Base-by-base conservation (phyloP, 2,113 vertebrate species). In the Erythrocercus mccallii region DNA sequence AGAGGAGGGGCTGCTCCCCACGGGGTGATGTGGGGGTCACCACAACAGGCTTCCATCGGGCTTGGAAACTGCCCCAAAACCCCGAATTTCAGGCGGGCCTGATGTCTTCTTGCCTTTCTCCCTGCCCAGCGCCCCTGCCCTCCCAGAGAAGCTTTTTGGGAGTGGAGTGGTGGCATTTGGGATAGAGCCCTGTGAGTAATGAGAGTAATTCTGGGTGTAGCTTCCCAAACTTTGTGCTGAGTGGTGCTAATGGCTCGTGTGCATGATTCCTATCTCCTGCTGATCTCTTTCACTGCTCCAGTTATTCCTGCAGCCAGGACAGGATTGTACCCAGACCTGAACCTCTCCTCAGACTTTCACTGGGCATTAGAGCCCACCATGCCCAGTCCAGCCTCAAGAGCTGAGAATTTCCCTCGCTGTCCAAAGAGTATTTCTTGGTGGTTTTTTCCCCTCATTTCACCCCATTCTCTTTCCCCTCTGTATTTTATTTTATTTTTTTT, bases 11-110 rank as follows among this genome's bases (percentile, higher is more conserved):
- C 30, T 66, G 23, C 27, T 61, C 44, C 21, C 11, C 1, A 0
- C 1, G 15, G 17, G 28, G 24, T 12, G 48, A 19, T 11, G 18
- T 61, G 42, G 18, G 19, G 35, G 0, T 3, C 27, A 30, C 70
- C 65, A 50, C 19, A 1, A 0, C 21, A 38, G n/a, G 27, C 10
- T 48, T 53, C 80, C 31, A 10, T 11, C 0, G 0, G 15, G 10
- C 16, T 53, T 35, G 17, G 30, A 35, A 20, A 51, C 0, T 0
- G 6, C 4, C 1, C 23, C 5, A 2, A 70, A 37, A 2, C 22
- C 14, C 20, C 60, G n/a, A 0, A 78, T 44, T 53, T 35, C 4
- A 2, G 31, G 31, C 18, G 6, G 20, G 15, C 8, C 23, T 3
- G 30, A 22, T 20, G 17, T 7, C 14, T 77, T 72, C 47, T 9